These are phyloP conservation scores for Nothoprocta pentlandii DNA, from an alignment of 2,113 vertebrate genomes.

Conservation along the genomic window DNA sequence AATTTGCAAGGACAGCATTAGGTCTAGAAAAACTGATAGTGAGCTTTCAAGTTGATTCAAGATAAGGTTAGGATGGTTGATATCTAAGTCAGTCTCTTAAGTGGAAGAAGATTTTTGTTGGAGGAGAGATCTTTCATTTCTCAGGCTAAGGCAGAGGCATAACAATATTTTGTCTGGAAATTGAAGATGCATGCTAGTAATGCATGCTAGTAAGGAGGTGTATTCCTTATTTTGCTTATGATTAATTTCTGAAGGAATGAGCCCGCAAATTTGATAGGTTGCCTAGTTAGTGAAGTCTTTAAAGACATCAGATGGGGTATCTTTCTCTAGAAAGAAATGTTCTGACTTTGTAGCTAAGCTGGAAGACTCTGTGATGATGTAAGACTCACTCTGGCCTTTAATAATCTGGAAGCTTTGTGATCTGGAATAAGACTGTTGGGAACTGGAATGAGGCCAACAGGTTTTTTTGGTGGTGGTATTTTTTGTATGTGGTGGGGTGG, in stretches of 20 bases:
- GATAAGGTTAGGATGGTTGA: not conserved
- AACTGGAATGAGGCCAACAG: conserved; percentile 61
- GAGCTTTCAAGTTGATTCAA: not conserved
- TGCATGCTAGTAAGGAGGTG: not conserved
- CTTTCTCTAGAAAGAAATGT: not conserved
- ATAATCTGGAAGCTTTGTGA: conserved; percentile 44
- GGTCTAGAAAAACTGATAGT: not conserved
- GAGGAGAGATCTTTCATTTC: not conserved
- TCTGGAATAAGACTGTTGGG: conserved; percentile 47
- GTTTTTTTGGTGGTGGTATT: too few species aligned
- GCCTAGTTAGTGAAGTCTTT: not conserved
- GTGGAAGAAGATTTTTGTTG: not conserved
- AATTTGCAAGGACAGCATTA: not conserved
- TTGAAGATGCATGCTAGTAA: not conserved
- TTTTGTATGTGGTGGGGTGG: too few species aligned
- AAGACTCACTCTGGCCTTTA: not conserved
- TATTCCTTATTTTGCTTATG: not conserved
- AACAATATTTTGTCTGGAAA: not conserved
- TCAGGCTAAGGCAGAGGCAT: not conserved
- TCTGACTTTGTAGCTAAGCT: not conserved
- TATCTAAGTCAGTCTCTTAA: not conserved
- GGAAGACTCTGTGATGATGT: not conserved
- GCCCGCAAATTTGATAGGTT: not conserved
- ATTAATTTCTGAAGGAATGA: not conserved
- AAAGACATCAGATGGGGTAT: not conserved